phyloP scores from a whole-genome alignment of 2,113 vertebrate species.

The Corvus hawaiiensis region DNA sequence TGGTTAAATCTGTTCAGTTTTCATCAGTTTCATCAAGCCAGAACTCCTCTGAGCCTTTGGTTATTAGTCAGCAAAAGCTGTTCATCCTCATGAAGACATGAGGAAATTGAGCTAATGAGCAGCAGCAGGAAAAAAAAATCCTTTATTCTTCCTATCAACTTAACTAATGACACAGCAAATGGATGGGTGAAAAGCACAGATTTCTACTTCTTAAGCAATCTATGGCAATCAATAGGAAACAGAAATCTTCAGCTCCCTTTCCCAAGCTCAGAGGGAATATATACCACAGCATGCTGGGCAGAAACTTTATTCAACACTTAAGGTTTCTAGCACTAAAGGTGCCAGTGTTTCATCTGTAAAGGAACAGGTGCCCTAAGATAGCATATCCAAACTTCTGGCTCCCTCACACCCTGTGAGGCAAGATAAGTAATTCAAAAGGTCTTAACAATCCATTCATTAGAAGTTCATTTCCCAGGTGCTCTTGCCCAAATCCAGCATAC shows the following conservation, averaged over 20 bases:
- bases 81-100: not conserved
- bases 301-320: not conserved
- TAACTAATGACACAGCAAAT: not conserved
- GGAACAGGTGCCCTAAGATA: not conserved
- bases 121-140: not conserved
- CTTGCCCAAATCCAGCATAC: not conserved
- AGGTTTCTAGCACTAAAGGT: not conserved
- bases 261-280: not conserved
- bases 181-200: not conserved
- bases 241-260: not conserved
- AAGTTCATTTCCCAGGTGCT: not conserved
- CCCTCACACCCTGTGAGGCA: not conserved
- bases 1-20: not conserved
- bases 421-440: not conserved
- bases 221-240: not conserved
- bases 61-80: not conserved
- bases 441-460: not conserved
- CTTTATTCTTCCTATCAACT: not conserved
- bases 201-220: not conserved
- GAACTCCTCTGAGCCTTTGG: not conserved
- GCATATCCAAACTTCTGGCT: not conserved
- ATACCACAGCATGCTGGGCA: not conserved
- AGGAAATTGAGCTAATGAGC: not conserved
- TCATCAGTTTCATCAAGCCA: not conserved
- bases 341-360: not conserved